Evolutionary conservation across 2,888 invertebrate genomes (phyloP).

Genomic region (Frankliniella fusca): DNA sequence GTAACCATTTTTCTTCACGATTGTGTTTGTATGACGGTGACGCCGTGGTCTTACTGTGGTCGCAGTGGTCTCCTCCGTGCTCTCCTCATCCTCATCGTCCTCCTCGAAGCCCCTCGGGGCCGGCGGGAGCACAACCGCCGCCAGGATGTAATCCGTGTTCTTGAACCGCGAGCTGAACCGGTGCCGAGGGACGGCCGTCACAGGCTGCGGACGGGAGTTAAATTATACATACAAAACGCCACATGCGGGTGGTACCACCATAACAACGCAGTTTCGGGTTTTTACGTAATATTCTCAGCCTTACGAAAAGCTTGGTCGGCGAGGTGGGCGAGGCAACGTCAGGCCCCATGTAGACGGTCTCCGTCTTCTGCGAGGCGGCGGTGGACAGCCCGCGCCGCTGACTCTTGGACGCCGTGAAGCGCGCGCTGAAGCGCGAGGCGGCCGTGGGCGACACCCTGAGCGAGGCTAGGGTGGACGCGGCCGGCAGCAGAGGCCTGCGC

Average conservation of each 20-base stretch:
- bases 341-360: background rate
- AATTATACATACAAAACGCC: background rate
- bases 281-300: background rate
- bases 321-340: background rate
- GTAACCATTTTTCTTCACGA: too few relatives aligned
- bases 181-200: background rate
- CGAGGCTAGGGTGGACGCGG: background rate
- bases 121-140: background rate
- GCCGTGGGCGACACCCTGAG: background rate
- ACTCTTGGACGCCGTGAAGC: constrained; percentile 2
- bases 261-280: too few relatives aligned
- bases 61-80: constrained; percentile 6
- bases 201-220: background rate
- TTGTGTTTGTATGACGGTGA: background rate
- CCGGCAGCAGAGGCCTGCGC: background rate
- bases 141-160: constrained; percentile 7
- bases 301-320: background rate
- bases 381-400: background rate
- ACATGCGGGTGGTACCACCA: background rate
- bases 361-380: constrained; percentile 6
- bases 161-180: constrained; percentile 4
- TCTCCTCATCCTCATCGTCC: background rate
- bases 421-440: background rate
- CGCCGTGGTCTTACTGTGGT: background rate
- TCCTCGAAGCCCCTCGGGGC: background rate